Evolutionary conservation across 92 coral and sea anemone genomes (phyloP).

Genomic region (Micromussa lordhowensis): DNA sequence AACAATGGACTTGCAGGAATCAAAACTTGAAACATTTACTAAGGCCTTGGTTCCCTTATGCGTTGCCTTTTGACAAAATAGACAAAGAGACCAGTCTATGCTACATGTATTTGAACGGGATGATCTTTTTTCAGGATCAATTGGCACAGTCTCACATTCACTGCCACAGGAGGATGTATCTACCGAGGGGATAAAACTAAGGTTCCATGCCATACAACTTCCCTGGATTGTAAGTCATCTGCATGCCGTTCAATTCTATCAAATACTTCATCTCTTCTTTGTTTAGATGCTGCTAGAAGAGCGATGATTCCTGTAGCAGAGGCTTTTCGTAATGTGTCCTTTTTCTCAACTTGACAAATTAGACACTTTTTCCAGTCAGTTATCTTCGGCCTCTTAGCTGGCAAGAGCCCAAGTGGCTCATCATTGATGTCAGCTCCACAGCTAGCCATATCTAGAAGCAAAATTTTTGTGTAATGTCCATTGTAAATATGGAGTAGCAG

Average conservation of each 20-base stretch:
- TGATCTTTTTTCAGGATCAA: conserved; percentile 11
- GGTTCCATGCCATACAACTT: conserved; percentile 12
- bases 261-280: background rate
- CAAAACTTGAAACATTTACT: conserved; percentile 12
- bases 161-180: background rate
- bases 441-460: conserved; percentile 28
- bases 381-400: conserved; percentile 3
- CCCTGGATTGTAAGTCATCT: background rate
- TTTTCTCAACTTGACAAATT: conserved; percentile 36
- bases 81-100: conserved; percentile 51
- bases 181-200: background rate
- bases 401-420: conserved; percentile 14
- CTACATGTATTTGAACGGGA: conserved; percentile 6
- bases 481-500: background rate
- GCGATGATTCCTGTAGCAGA: conserved; percentile 5
- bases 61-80: conserved; percentile 53
- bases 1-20: no score
- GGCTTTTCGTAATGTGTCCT: conserved; percentile 28
- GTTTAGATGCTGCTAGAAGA: conserved; percentile 14
- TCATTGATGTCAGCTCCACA: background rate
- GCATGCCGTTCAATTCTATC: background rate
- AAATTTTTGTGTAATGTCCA: background rate
- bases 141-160: background rate
- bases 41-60: conserved; percentile 44
- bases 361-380: conserved; percentile 8